These are phyloP conservation scores for Liodrosophila aerea DNA, from an alignment of 2,888 invertebrate genomes.

Conservation along the genomic window DNA sequence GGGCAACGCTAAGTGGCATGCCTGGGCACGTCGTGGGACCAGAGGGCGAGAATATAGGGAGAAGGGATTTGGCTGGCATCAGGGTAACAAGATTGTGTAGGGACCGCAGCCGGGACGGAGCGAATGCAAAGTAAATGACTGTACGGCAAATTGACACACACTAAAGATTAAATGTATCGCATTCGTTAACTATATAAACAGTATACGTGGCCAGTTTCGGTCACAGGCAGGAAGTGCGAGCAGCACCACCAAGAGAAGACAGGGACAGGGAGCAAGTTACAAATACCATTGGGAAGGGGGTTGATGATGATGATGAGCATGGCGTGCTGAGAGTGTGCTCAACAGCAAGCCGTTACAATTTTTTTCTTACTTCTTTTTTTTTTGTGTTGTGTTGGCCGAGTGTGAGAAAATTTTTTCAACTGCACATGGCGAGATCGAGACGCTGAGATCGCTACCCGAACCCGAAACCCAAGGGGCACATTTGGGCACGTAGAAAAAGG, in stretches of 20 bases:
- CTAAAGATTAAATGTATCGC: constrained; percentile 80
- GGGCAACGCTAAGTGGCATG: constrained; percentile 76
- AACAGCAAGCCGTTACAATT: constrained; percentile 74
- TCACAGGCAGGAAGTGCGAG: constrained; percentile 65
- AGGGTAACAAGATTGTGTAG: constrained; percentile 13
- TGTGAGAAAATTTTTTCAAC: constrained; percentile 81
- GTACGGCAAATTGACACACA: constrained; percentile 79
- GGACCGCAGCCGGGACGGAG: constrained; percentile 30
- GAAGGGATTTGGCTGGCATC: constrained; percentile 14
- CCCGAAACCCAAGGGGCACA: constrained; percentile 46
- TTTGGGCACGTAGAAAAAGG: constrained; percentile 56
- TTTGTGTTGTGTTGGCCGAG: constrained; percentile 51
- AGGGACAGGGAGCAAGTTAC: not conserved
- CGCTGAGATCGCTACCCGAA: constrained; percentile 18
- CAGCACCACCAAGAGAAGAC: constrained; percentile 22
- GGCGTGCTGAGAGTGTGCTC: constrained; percentile 73
- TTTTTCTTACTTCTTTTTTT: constrained; percentile 11
- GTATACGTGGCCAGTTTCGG: constrained; percentile 72
- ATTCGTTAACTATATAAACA: constrained; percentile 79
- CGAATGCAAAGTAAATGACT: constrained; percentile 74
- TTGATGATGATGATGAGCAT: constrained; percentile 43
- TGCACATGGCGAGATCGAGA: constrained; percentile 78
- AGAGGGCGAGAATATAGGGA: constrained; percentile 13
- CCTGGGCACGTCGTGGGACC: constrained; percentile 74
- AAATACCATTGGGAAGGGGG: constrained; percentile 18